Evolutionary conservation across 23 tunicate genomes (phyloP).

Genomic region (Styela clava): DNA sequence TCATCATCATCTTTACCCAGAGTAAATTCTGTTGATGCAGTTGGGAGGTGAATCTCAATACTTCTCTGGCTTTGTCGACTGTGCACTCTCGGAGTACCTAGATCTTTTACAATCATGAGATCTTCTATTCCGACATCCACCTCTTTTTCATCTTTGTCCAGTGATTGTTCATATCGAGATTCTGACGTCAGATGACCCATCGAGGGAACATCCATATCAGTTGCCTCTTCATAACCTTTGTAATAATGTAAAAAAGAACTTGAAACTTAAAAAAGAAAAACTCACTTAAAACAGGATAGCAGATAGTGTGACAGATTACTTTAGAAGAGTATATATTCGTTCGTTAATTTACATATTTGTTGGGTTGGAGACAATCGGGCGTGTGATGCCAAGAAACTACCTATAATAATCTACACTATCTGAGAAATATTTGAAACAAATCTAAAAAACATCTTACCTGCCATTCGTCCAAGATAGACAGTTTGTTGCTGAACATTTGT

Average conservation of each 20-base stretch:
- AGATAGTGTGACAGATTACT: too few species aligned
- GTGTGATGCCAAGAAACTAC: too few species aligned
- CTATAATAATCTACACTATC: too few species aligned
- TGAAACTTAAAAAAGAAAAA: too few species aligned
- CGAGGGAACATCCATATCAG: slow-evolving; percentile 31
- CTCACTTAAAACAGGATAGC: too few species aligned
- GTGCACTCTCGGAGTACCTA: slow-evolving; percentile 23
- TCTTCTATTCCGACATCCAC: slow-evolving; percentile 6
- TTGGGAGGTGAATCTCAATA: slow-evolving; percentile 28
- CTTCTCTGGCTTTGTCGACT: slow-evolving; percentile 35
- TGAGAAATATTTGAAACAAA: too few species aligned
- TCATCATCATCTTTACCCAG: slow-evolving; percentile 12
- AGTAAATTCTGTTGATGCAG: slow-evolving; percentile 29
- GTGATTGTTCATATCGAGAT: not conserved
- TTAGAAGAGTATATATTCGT: too few species aligned
- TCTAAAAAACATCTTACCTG: too few species aligned
- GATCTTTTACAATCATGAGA: slow-evolving; percentile 24
- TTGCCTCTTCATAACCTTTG: slow-evolving; percentile 22
- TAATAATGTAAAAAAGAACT: not conserved
- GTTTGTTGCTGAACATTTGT: slow-evolving; percentile 16
- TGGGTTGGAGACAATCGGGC: too few species aligned
- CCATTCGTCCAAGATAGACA: slow-evolving; percentile 23
- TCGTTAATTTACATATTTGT: too few species aligned
- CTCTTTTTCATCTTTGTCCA: not conserved
- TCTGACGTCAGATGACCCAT: slow-evolving; percentile 15